Conservation (phyloP, 1,140 invertebrate species). For the Atta cephalotes region DNA sequence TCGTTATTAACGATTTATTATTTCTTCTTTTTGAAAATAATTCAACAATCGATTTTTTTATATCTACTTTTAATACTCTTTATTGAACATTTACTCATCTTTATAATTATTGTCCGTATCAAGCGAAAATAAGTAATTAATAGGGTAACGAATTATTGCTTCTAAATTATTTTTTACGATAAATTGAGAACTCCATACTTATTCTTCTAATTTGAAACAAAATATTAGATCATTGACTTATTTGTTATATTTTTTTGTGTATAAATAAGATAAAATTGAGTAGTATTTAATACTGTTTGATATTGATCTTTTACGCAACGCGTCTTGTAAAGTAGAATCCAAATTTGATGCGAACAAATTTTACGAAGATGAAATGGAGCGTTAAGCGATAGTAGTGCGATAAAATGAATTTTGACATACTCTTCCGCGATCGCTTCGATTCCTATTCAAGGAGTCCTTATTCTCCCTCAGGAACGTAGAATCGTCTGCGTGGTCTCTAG, state of each 20-base stretch:
- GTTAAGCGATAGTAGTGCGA: constrained; percentile 24
- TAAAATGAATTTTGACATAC: constrained; percentile 60
- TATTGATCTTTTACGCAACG: background rate
- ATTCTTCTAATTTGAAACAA: background rate
- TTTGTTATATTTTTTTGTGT: background rate
- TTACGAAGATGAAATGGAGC: constrained; percentile 8
- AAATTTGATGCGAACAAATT: constrained; percentile 40
- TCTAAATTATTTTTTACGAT: background rate
- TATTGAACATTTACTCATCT: background rate
- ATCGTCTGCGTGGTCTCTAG: constrained; percentile 54
- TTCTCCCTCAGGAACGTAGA: constrained; percentile 50
- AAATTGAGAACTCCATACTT: background rate
- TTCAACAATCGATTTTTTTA: background rate
- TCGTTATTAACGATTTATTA: background rate
- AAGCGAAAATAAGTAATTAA: background rate
- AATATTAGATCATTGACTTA: background rate
- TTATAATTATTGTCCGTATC: background rate
- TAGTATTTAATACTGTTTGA: background rate
- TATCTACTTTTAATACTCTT: background rate
- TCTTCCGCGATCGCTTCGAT: constrained; percentile 58
- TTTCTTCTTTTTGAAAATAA: background rate
- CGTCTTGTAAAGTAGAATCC: constrained; percentile 5
- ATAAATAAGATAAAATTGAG: background rate
- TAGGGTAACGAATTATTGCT: background rate
- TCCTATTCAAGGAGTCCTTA: constrained; percentile 61